Evolutionary conservation across 2,888 invertebrate species (phyloP), one percentile per base, ranked within the genome.

Genomic region (Artemia sp.): DNA sequence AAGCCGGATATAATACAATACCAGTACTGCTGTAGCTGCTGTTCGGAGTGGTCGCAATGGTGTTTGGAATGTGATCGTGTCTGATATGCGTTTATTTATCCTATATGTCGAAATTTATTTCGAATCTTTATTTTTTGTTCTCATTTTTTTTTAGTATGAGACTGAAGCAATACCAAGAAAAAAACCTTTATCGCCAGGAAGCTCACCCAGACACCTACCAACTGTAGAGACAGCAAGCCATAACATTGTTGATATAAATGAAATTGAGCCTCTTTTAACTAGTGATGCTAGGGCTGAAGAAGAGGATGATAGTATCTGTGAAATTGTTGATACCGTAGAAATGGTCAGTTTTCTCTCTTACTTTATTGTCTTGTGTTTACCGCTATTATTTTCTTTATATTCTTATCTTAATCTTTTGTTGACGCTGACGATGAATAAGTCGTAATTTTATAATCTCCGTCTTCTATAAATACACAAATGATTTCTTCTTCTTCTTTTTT

Each of bases 291-390:
- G 8, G 64, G 9, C 64, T n/a, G n/a, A n/a, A 19, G 64, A 58
- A 8, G 10, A 58, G 8, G 64, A 24, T 58, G 64, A 58, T 58
- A 24, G 24, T 19, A 58, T 58, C 53, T 79, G 76, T 72, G 76
- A 76, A 70, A 76, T 89, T 1, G 85, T 86, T 73, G 82, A 85
- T 10, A 85, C 84, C 74, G 84, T 91, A 70, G 91, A 91, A 79
- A 81, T 91, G 75, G 79, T 79, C 74, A 74, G 66, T n/a, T 14
- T 4, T 14, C n/a, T 12, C 1, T 9, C 12, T 51, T 19, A 6
- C 6, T 38, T 38, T 3, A 38, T 38, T 38, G 38, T 38, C 6
- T 38, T 38, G 38, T 38, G 3, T 38, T 38, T 38, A 38, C 38
- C 38, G 38, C 38, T 6, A 38, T 38, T 38, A 38, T 38, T 38